Conservation (phyloP, 2,113 vertebrate species). For the Arvicanthis niloticus region DNA sequence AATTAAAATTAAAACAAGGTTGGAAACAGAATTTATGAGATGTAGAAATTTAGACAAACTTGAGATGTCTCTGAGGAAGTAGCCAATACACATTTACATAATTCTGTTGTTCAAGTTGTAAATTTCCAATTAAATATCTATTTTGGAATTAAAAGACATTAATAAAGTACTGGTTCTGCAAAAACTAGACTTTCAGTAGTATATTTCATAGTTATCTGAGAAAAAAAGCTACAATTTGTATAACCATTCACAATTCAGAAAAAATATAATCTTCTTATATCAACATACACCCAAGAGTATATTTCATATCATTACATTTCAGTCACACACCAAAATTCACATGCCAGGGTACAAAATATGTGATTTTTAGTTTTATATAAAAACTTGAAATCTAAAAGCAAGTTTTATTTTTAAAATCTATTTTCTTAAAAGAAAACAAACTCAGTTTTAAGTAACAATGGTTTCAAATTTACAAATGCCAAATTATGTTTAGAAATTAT, state of each 20-base stretch:
- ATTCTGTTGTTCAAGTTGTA: neutral
- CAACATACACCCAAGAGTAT: neutral
- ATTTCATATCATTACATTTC: constrained; percentile 50
- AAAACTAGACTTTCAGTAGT: neutral
- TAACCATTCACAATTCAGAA: constrained; percentile 34
- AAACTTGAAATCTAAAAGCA: constrained; percentile 6
- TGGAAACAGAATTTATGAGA: neutral
- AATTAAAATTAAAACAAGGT: neutral
- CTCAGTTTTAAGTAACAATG: neutral
- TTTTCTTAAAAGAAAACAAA: constrained; percentile 14
- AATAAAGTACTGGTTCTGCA: neutral
- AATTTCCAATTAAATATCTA: constrained; percentile 36
- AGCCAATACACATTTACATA: neutral
- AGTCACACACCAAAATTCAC: constrained; percentile 63
- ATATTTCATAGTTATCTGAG: neutral
- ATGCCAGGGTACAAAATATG: constrained; percentile 25
- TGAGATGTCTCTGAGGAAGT: neutral
- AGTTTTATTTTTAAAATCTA: constrained; percentile 50
- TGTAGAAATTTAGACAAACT: neutral
- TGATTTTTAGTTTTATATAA: constrained; percentile 66
- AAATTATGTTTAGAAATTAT: neutral
- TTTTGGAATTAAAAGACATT: neutral
- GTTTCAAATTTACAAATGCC: constrained; percentile 24
- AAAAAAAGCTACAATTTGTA: neutral
- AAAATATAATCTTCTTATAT: constrained; percentile 41